These are phyloP conservation scores for Hesperia comma DNA, from an alignment of 2,888 invertebrate genomes.

Conservation along the genomic window DNA sequence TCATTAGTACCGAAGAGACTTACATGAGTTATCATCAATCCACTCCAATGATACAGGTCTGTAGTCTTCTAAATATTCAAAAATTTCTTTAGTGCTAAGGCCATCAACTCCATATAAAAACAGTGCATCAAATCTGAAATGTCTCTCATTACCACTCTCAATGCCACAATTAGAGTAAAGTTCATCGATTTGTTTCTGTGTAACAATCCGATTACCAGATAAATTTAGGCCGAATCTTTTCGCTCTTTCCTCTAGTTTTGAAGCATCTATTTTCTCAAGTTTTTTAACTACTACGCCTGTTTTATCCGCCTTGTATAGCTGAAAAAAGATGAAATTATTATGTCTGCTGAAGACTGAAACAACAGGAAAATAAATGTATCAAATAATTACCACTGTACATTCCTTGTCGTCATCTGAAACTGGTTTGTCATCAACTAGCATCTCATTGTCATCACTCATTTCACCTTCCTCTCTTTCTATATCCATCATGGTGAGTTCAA, in stretches of 20 bases:
- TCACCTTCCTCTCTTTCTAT: slow-evolving; percentile 79
- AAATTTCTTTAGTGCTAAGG: slow-evolving; percentile 90
- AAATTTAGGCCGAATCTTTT: slow-evolving; percentile 75
- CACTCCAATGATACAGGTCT: slow-evolving; percentile 91
- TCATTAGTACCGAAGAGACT: slow-evolving; percentile 51
- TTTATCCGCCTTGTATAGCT: slow-evolving; percentile 69
- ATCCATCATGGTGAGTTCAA: slow-evolving; percentile 40
- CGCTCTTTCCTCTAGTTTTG: slow-evolving; percentile 73
- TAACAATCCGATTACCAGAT: slow-evolving; percentile 70
- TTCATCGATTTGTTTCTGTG: slow-evolving; percentile 77
- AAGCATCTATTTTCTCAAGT: slow-evolving; percentile 72
- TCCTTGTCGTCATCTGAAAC: slow-evolving; percentile 47
- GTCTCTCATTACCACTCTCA: slow-evolving; percentile 83
- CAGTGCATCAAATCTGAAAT: slow-evolving; percentile 88
- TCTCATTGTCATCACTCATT: slow-evolving; percentile 77
- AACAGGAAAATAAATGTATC: slow-evolving; percentile 21
- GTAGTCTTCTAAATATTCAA: slow-evolving; percentile 90
- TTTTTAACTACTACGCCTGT: slow-evolving; percentile 63
- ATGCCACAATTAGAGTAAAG: slow-evolving; percentile 74
- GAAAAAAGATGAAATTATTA: slow-evolving; percentile 40
- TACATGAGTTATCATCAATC: slow-evolving; percentile 91
- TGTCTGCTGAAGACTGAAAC: neutral
- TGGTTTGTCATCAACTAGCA: slow-evolving; percentile 63
- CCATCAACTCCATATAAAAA: slow-evolving; percentile 90
- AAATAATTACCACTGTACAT: slow-evolving; percentile 56